A percentile compares a stretch with the other conserved stretches of the same genome.
Evolutionary conservation across 2,797 vertebrate species (phyloP).

Genomic region (Ptychobarbus kaznakovi): DNA sequence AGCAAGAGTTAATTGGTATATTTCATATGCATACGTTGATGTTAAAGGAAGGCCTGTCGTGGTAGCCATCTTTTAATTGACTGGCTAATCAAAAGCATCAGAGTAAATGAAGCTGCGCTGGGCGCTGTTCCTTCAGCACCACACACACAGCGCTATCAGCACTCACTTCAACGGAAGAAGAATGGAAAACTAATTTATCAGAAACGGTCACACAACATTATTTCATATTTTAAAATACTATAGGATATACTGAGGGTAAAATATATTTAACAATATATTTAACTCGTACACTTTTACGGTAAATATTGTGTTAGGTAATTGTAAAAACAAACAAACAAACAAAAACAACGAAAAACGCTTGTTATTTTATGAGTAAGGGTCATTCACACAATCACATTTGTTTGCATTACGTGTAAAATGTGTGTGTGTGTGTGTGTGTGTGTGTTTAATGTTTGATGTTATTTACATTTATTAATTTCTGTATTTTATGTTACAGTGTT

Average conservation of each 20-base stretch:
- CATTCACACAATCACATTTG: background rate
- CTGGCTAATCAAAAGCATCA: slow-evolving; percentile 18
- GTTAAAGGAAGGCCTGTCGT: background rate
- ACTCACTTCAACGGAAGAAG: background rate
- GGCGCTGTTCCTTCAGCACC: slow-evolving; percentile 78
- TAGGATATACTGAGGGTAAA: background rate
- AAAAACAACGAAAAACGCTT: background rate
- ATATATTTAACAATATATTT: background rate
- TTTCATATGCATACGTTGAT: slow-evolving; percentile 1
- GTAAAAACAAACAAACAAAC: background rate
- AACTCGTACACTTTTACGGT: no score
- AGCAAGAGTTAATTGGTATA: background rate
- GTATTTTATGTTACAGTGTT: background rate
- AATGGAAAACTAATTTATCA: background rate
- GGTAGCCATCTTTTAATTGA: slow-evolving; percentile 31
- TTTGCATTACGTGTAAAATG: background rate
- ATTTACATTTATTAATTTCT: background rate
- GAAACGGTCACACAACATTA: background rate
- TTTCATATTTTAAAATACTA: background rate
- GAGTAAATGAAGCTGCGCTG: slow-evolving; percentile 33
- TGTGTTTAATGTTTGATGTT: background rate
- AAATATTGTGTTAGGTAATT: background rate
- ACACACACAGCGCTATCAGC: background rate
- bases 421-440: no score
- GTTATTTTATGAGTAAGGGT: background rate